Evolutionary conservation across 2,113 vertebrate species (phyloP), one percentile per base, ranked within the genome.

Genomic region (Callaeas wilsoni): DNA sequence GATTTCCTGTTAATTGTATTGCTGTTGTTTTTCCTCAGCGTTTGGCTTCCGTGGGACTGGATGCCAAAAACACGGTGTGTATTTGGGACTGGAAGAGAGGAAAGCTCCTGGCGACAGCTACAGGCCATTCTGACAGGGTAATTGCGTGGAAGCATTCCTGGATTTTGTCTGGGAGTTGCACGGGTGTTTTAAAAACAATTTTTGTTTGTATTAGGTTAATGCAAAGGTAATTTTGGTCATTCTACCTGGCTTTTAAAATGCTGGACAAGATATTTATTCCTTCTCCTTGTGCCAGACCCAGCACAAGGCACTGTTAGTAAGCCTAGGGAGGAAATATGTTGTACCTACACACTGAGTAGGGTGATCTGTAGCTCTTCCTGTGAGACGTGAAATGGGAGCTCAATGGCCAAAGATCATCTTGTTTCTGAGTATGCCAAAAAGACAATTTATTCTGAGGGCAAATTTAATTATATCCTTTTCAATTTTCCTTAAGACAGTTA

Each of bases 61-160:
- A 99, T 96, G 99, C 99, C 97, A 99, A 99, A 98, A 99, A 99
- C 93, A 99, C 99, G 1, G 96, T 99, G 85, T 99, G 99, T 77
- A 97, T 99, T 71, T 99, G 99, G 99, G 99, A 99, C 93, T 99
- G 99, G 99, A 99, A 98, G 95, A 99, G 98, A 96, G 99, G 99
- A 86, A 98, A 98, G 76, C 98, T 99, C 53, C 97, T 99, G 80
- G 99, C 99, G 63, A 98, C 98, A 21, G 99, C 99, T 32, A 99
- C 99, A 0, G 99, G 99, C 94, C 99, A 99, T 97, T 99, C 99
- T 0, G 98, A 98, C 94, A 97, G 98, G 98, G 98, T 98, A 98
- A 98, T 85, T 79, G 63, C 60, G 73, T 65, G 59, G 84, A 77
- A 42, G 35, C 27, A 12, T 87, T 81, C 42, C 52, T 70, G 47